Base-by-base conservation (phyloP, 1,140 invertebrate genomes). In the Drosophila busckii region DNA sequence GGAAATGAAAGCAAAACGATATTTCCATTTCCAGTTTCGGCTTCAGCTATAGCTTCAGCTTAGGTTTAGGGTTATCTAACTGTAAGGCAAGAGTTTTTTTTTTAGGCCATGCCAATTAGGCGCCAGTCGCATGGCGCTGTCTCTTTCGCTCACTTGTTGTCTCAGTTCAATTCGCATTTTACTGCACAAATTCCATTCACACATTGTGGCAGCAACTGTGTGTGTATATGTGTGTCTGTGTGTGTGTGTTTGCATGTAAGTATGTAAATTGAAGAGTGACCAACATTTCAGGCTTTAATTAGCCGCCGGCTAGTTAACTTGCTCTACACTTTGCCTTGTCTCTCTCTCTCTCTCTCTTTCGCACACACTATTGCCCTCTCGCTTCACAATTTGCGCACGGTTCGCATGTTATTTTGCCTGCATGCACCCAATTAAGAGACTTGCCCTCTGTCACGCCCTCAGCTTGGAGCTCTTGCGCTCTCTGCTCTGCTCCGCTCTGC, bases 381-480 rank as follows among this genome's bases (percentile, higher is more conserved):
- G 12, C 5, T 6, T 6, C 35, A 70, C 49, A 71, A 70, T 75
- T 76, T 76, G 65, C 46, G 61, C 70, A 45, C 64, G 66, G 49
- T 68, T 78, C 73, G 73, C 73, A 78, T 78, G 73, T 78, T 78
- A 80, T 82, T 80, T 82, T 82, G 69, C 65, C 76, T 82, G 76
- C 75, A 82, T 82, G 75, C 75, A 82, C 58, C 75, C 75, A 82
- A 82, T 82, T 82, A 82, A 82, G 70, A 67, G 75, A 60, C 61
- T 70, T 55, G 55, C 66, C 60, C 64, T 58, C 62, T 52, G 32
- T 32, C 59, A 38, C 28, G 26, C 16, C 52, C 31, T 31, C 28
- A 26, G 28, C 10, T 8, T 22, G 4, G 31, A 38, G n/a, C 15
- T 13, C 8, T 0, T 20, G 12, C 8, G 7, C 16, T 25, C 12